Base-by-base conservation (phyloP, 23 tunicate species). In the Oikopleura vanhoeffeni region DNA sequence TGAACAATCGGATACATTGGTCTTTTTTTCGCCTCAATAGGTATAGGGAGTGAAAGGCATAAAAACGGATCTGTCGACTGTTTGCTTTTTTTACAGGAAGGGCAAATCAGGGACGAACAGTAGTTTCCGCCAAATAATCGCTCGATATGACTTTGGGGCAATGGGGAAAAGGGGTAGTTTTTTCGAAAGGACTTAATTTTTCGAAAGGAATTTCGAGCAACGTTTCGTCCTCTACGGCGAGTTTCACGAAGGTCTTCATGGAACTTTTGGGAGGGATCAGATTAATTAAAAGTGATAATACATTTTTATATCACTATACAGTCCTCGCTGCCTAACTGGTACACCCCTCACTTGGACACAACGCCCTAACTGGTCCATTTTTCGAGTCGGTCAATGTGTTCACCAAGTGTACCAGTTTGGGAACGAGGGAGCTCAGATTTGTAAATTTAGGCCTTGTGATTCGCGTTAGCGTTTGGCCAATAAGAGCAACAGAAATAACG, bases 111-210 rank as follows among this genome's bases (percentile, higher is more conserved):
- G 4, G 79, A 24, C 4, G 27, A 4, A 30, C 79, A 71, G 79
- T 71, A 71, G 38, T 71, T 71, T 18, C 79, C 79, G 79, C 79
- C 79, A 30, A 71, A 71, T 18, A 71, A 71, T 32, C 79, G 79
- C 35, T 71, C 79, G 38, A 71, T 71, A 18, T 18, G 79, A 2
- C 34, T 13, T 13, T 13, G 34, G 2, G 79, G 79, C 79, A 71
- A 71, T 24, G 79, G 79, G 38, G 79, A 18, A 13, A 71, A 30
- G 2, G 79, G 36, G 38, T 71, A 71, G 2, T 71, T 71, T 30
- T 71, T 71, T 71, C 79, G 79, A 71, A 71, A 38, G 2, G 27
- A 13, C 32, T 71, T 71, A 30, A 71, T 71, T 18, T 30, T 18
- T 18, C 79, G 79, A 30, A 71, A 71, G 38, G 79, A 71, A 71